Evolutionary conservation across 2,113 vertebrate genomes (phyloP).

Genomic region (Aspiorhynchus laticeps): DNA sequence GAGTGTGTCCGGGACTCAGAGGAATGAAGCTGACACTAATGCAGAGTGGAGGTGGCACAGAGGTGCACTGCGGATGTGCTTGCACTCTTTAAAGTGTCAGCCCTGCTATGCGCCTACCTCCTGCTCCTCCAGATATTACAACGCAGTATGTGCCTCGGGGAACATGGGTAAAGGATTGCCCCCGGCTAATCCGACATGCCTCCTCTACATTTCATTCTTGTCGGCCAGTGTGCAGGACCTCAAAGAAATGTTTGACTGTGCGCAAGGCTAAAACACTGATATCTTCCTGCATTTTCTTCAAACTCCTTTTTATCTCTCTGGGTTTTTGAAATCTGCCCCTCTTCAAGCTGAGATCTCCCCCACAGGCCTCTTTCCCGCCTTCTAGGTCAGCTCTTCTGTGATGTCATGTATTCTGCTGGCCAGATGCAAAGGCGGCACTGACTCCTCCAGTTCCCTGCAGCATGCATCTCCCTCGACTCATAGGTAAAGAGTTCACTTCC

Average conservation of each 20-base stretch:
- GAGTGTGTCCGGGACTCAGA: constrained; percentile 54
- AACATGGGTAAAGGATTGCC: constrained; percentile 64
- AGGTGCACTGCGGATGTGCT: constrained; percentile 63
- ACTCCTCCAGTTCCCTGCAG: constrained; percentile 57
- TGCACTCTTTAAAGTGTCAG: constrained; percentile 77
- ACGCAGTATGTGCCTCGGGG: constrained; percentile 66
- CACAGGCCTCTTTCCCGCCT: constrained; percentile 45
- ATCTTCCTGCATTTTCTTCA: background rate
- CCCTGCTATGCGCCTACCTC: constrained; percentile 47
- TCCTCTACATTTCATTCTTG: constrained; percentile 54
- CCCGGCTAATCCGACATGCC: constrained; percentile 65
- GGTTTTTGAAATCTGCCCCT: constrained; percentile 31
- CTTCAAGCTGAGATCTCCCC: constrained; percentile 10
- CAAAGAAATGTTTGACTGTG: constrained; percentile 16
- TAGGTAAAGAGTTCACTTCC: constrained; percentile 64
- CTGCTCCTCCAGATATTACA: constrained; percentile 68
- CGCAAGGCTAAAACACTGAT: background rate
- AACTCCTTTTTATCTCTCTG: background rate
- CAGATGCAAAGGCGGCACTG: constrained; percentile 63
- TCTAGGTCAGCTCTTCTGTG: constrained; percentile 59
- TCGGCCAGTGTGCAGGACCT: constrained; percentile 58
- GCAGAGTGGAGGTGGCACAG: constrained; percentile 52
- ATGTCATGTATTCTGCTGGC: constrained; percentile 41
- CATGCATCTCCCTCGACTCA: constrained; percentile 62
- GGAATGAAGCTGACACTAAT: constrained; percentile 63